Evolutionary conservation across 2,797 vertebrate species (phyloP), one percentile per base, ranked within the genome.

Genomic region (Esox masquinongy): DNA sequence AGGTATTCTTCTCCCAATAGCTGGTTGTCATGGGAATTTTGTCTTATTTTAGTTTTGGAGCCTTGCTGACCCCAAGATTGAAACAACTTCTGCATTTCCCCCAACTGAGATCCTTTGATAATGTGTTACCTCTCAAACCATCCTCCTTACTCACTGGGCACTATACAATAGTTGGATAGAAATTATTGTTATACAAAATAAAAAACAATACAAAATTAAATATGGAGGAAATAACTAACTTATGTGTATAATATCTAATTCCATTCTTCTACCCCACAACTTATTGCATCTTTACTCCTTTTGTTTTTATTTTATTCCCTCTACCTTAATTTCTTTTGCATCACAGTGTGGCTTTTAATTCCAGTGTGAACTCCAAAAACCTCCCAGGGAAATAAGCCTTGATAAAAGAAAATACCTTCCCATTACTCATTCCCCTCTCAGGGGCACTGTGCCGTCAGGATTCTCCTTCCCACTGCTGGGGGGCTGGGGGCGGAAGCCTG

Each of bases 371-470:
- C 51, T 17, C 51, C 51, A 53, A 53, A 53, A n/a, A n/a, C 51
- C 51, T 61, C 56, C 56, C 22, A 24, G 56, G 56, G 56, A 61
- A 61, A 61, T 61, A 61, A 61, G 56, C 56, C 9, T 22, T 59
- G 69, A 74, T 73, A 73, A 76, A 69, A 76, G n/a, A 72, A 59
- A 78, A 81, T 74, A 79, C 68, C 64, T 78, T 43, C 5, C 68
- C 64, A 70, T 81, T 79, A 79, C 77, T 36, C 70, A 67, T 64
- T 56, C 59, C 7, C 76, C 74, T 64, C 78, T 47, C 11, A 77
- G 68, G 70, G 77, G 22, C 43, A 71, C 31, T 49, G 15, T 26
- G 29, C 36, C 34, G 70, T 43, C 71, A 80, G 56, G 68, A 72
- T 56, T 29, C 53, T 47, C 22, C 19, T 24, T 47, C 34, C 34